These are phyloP conservation scores for Oasisia sp. DNA, from an alignment of 2,888 invertebrate genomes.

Conservation along the genomic window DNA sequence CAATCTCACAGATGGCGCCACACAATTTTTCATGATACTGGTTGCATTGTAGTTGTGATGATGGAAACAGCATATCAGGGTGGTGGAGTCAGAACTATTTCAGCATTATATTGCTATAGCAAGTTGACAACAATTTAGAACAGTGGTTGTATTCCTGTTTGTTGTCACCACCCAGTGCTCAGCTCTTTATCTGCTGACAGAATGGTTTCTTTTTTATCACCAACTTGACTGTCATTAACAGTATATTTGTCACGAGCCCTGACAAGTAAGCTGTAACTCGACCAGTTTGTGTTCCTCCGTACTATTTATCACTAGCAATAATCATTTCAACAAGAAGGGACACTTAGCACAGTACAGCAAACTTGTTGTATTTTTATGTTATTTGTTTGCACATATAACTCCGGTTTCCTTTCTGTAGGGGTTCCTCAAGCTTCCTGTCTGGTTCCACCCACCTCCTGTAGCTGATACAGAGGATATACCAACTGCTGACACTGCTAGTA, in stretches of 20 bases:
- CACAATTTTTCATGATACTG: background rate
- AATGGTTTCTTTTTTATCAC: no score
- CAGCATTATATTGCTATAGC: no score
- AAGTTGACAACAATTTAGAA: background rate
- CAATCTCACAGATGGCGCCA: background rate
- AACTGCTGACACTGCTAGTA: background rate
- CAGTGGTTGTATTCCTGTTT: background rate
- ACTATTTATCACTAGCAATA: background rate
- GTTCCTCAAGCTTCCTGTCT: slow-evolving; percentile 27
- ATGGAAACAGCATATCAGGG: no score
- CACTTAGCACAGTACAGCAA: background rate
- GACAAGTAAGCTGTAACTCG: background rate
- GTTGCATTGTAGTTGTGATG: background rate
- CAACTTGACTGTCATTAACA: no score
- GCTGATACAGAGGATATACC: background rate
- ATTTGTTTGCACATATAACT: background rate
- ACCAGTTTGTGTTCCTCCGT: background rate
- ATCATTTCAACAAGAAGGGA: background rate
- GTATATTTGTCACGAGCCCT: background rate
- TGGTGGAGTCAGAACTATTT: no score
- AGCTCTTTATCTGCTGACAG: background rate
- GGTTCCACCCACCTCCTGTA: background rate
- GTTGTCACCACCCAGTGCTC: no score
- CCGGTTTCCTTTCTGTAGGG: slow-evolving; percentile 22
- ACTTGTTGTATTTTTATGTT: background rate